These are phyloP conservation scores for Antedon mediterranea DNA, from an alignment of 53 echinoderm and acorn worm genomes.

Conservation along the genomic window DNA sequence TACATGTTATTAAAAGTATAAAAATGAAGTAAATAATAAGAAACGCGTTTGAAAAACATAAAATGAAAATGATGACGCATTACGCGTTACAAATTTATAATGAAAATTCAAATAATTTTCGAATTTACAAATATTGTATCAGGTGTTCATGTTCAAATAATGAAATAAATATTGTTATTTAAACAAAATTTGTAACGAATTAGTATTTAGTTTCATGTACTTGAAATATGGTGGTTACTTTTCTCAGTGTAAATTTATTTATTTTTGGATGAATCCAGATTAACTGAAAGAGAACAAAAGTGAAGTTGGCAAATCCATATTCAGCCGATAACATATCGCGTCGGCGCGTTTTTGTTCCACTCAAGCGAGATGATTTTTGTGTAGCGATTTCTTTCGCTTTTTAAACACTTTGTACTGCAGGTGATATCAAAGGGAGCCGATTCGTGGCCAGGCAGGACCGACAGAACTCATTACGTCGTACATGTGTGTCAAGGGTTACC, in stretches of 20 bases:
- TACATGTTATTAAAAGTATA: no score
- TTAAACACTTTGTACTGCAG: background rate
- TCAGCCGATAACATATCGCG: background rate
- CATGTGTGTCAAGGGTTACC: no score
- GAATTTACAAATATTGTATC: background rate
- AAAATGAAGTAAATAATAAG: no score
- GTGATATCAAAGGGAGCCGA: background rate
- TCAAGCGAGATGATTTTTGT: background rate
- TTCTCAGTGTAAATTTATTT: background rate
- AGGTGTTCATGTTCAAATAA: background rate
- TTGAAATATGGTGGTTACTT: background rate
- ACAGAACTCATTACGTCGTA: background rate
- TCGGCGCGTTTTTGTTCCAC: background rate
- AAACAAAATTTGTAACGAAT: background rate
- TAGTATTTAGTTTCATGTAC: background rate
- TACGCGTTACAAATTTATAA: background rate
- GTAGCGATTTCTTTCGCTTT: conserved; percentile 1
- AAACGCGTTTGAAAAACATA: no score
- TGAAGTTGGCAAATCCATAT: background rate
- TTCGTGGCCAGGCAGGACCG: background rate
- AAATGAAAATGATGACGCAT: no score
- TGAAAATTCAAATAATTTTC: background rate
- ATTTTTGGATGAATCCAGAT: background rate
- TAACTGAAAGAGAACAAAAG: conserved; percentile 1
- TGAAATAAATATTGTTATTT: background rate